phyloP scores from a whole-genome alignment of 2,797 vertebrate genomes.

The Poeciliopsis turneri region DNA sequence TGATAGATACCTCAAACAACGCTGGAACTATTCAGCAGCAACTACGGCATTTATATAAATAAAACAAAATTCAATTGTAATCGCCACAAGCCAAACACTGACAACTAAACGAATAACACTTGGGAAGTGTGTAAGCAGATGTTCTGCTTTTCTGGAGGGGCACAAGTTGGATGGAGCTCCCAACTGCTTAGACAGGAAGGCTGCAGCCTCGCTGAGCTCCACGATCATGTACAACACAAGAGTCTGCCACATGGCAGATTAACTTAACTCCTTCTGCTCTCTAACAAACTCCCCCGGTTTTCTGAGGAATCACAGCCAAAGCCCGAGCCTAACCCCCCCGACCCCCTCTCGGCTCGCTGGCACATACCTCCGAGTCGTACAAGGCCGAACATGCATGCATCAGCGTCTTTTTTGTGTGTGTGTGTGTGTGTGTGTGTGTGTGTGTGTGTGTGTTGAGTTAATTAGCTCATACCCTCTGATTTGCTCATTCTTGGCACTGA shows the following conservation, averaged over 20 bases:
- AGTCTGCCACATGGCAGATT: constrained; percentile 34
- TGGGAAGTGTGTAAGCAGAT: constrained; percentile 45
- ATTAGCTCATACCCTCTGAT: constrained; percentile 41
- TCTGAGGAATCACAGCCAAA: not conserved
- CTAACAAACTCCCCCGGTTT: not conserved
- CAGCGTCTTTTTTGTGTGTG: constrained; percentile 3
- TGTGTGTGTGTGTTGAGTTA: not conserved
- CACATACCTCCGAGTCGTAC: constrained; percentile 5
- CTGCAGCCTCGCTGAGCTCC: constrained; percentile 20
- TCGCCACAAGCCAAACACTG: not conserved
- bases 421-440: no score
- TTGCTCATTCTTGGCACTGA: constrained; percentile 45
- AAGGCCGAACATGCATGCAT: constrained; percentile 32
- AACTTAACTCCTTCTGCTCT: constrained; percentile 18
- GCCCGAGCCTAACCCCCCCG: not conserved
- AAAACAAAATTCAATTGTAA: not conserved
- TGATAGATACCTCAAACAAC: not conserved
- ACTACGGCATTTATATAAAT: not conserved
- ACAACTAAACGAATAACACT: constrained; percentile 19
- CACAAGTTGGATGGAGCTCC: constrained; percentile 50
- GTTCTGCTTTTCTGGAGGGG: constrained; percentile 51
- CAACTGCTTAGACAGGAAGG: constrained; percentile 38
- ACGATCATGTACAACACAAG: constrained; percentile 21
- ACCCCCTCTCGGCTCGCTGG: not conserved
- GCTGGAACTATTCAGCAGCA: not conserved